Evolutionary conservation across 1,140 invertebrate species (phyloP).

Genomic region (Tigriopus japonicus): DNA sequence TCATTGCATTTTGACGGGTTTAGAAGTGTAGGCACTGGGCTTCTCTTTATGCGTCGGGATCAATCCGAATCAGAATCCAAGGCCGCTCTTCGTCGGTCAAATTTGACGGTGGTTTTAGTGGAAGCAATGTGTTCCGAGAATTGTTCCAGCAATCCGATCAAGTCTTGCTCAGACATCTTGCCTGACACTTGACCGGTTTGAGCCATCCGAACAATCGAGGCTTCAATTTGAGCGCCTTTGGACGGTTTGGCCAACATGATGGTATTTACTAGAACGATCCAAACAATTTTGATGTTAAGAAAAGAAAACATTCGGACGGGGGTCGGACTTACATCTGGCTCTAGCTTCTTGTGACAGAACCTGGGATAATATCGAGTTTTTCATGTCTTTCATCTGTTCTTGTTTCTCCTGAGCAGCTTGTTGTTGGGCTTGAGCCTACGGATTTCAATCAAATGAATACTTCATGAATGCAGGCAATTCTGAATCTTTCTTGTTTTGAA

Average conservation of each 20-base stretch:
- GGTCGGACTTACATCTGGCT: neutral
- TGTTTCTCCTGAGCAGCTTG: neutral
- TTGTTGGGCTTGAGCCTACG: neutral
- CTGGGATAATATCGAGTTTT: neutral
- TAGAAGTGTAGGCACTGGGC: too few species aligned
- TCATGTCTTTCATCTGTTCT: neutral
- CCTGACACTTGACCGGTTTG: slow-evolving; percentile 56
- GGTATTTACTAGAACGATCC: slow-evolving; percentile 58
- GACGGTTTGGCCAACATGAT: slow-evolving; percentile 82
- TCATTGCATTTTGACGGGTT: too few species aligned
- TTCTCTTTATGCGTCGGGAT: neutral
- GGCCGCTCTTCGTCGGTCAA: slow-evolving; percentile 60
- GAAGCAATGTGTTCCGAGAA: slow-evolving; percentile 51
- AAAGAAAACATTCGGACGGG: neutral
- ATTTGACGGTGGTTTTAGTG: slow-evolving; percentile 47
- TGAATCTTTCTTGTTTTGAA: too few species aligned
- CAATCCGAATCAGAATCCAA: slow-evolving; percentile 40
- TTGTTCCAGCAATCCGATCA: slow-evolving; percentile 63
- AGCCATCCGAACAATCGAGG: slow-evolving; percentile 80
- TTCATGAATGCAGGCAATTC: too few species aligned
- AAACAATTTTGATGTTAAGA: slow-evolving; percentile 18
- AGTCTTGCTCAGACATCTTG: slow-evolving; percentile 61
- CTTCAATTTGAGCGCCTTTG: slow-evolving; percentile 80
- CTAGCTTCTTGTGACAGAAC: neutral
- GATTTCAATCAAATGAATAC: too few species aligned